phyloP scores from a whole-genome alignment of 2,113 vertebrate genomes.

The Hemibagrus wyckioides region DNA sequence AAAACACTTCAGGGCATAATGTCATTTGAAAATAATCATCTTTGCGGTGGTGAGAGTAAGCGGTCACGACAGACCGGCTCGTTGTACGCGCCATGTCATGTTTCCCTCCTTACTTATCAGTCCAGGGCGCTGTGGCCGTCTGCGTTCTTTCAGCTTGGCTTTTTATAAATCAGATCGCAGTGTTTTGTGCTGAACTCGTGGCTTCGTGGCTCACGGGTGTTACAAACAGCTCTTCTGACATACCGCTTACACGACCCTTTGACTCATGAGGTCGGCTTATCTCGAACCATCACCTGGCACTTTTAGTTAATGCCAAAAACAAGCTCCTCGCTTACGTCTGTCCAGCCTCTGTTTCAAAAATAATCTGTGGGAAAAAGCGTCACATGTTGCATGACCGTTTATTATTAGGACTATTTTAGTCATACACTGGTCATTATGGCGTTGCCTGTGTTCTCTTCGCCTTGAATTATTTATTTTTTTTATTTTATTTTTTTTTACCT shows the following conservation, averaged over 20 bases:
- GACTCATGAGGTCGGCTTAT: slow-evolving; percentile 26
- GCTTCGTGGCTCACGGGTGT: neutral
- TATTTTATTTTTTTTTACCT: neutral
- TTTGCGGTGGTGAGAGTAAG: neutral
- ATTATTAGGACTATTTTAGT: slow-evolving; percentile 9
- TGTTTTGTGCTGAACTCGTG: neutral
- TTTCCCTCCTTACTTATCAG: neutral
- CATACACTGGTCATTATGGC: neutral
- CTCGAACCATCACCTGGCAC: slow-evolving; percentile 22
- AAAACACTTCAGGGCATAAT: neutral
- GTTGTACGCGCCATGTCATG: neutral
- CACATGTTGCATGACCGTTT: neutral
- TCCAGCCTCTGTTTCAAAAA: neutral
- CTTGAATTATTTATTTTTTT: neutral
- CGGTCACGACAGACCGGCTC: neutral
- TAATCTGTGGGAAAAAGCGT: slow-evolving; percentile 1
- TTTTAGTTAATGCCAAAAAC: slow-evolving; percentile 29
- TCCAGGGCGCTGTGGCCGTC: neutral
- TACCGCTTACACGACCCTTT: neutral
- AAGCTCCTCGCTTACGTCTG: slow-evolving; percentile 12
- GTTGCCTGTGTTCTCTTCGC: neutral
- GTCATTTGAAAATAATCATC: neutral
- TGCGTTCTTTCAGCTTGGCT: neutral
- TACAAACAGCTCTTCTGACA: neutral
- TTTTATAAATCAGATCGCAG: neutral